These are phyloP conservation scores for Nomada hirtipes DNA, from an alignment of 2,888 invertebrate genomes.

Conservation along the genomic window DNA sequence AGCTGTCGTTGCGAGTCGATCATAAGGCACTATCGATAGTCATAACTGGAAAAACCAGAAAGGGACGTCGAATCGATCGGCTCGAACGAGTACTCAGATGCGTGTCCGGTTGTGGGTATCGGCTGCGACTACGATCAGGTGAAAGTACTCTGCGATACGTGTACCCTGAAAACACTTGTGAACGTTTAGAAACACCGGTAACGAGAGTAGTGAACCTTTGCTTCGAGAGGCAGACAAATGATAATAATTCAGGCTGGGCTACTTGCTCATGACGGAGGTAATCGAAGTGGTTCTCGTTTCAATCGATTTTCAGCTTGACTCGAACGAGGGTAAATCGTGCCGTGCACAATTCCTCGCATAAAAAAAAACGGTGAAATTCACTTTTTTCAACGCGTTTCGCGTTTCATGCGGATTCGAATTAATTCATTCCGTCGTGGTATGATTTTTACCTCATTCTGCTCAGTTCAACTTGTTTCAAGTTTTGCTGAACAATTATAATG, in stretches of 20 bases:
- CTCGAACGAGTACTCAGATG: constrained; percentile 17
- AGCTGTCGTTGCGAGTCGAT: constrained; percentile 2
- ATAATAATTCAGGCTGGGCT: constrained; percentile 1
- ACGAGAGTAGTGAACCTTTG: constrained; percentile 31
- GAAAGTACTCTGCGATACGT: constrained; percentile 66
- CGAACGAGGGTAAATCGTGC: background rate
- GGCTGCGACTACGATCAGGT: constrained; percentile 56
- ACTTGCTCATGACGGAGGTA: background rate
- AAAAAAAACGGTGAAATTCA: no score
- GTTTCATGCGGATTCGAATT: no score
- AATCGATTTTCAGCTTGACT: background rate
- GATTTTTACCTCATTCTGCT: no score
- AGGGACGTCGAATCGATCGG: constrained; percentile 21
- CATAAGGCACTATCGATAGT: constrained; percentile 27
- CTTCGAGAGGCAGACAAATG: background rate
- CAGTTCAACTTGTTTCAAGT: no score
- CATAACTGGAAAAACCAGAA: constrained; percentile 42
- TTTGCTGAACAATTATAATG: no score
- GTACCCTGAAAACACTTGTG: constrained; percentile 47
- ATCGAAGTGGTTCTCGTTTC: constrained; percentile 6
- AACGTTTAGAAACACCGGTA: constrained; percentile 18
- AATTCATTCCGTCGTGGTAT: no score
- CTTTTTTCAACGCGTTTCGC: no score
- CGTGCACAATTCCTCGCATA: no score
- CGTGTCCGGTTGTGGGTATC: constrained; percentile 42